Base-by-base conservation (phyloP, 2,113 vertebrate genomes). In the Pollimyrus isidori region DNA sequence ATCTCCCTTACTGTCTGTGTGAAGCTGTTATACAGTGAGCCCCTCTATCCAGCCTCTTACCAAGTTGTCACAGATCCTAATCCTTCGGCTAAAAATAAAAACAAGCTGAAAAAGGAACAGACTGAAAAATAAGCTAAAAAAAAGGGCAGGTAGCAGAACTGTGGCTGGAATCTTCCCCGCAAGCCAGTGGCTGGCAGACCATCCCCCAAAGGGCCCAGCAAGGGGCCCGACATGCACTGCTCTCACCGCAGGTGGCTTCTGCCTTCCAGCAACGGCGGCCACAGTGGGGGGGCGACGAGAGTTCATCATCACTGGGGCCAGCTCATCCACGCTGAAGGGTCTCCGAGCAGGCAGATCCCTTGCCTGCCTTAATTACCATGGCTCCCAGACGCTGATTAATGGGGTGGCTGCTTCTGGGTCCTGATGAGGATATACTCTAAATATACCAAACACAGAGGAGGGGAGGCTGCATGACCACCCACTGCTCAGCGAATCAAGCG, bases 311-410 rank as follows among this genome's bases (percentile, higher is more conserved):
- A 11, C 35, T 76, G 69, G 15, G 30, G 15, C 69, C 30, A 35
- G 69, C 69, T 76, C 35, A 80, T 84, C 42, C 21, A 84, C 4
- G 42, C 42, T 69, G 62, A 42, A 48, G 76, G 17, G 30, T 82
- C 76, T 42, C 26, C 30, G 11, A 35, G 65, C 65, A 30, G n/a
- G 21, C 45, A 26, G 88, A 83, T 35, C 26, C 35, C 48, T 26
- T 9, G 30, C 6, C 46, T 53, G n/a, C 48, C 39, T 82, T 82
- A 89, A 89, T 89, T 89, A 89, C 88, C 11, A 10, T 73, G 17
- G 73, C 49, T 45, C 21, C 35, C 48, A 82, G 88, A 89, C 88
- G 39, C 7, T 89, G 88, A 89, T 89, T 89, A 89, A 80, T 88
- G 17, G 88, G 48, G 26, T 87, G 49, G 65, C 30, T 56, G 49